Base-by-base conservation (phyloP, 2,888 invertebrate species). In the Balanococcus diminutus region DNA sequence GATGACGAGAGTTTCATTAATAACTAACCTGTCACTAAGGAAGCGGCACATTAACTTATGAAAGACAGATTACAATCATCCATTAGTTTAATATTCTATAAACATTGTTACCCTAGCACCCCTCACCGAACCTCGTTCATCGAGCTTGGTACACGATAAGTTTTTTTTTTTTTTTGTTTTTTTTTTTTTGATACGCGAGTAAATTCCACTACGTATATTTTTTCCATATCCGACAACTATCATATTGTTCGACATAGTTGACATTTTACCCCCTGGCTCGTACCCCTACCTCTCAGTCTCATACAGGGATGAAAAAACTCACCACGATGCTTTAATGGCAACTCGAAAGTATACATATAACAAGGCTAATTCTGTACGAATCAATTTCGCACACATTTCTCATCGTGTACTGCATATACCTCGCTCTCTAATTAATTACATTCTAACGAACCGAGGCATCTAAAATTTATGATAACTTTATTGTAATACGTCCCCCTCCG, bases 71-170 rank as follows among this genome's bases (percentile, higher is more conserved):
- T 79, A 79, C 75, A 79, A 79, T 79, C 75, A 79, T 79, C 75
- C 75, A 79, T 79, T 79, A 79, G 75, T 79, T 79, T 79, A 79
- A 79, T 79, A 79, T 79, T 79, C 36, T 79, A 79, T 79, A 79
- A 79, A 79, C 32, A 22, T 8, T 22, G 22, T 19, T n/a, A 51
- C 16, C n/a, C n/a, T n/a, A n/a, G n/a, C n/a, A n/a, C n/a, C n/a
- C n/a, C n/a, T n/a, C n/a, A 25, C 14, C 67, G 67, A 6, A n/a
- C 31, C 36, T 79, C 72, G 36, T 6, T 19, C n/a, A n/a, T 36
- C 36, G 32, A 4, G 75, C 28, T n/a, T 67, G 75, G 36, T 79
- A 19, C 28, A 19, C 1, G 36, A 25, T 75, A 75, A 6, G n/a
- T 32, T 32, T 32, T 72, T 72, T 32, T 28, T n/a, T 61, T 61